Base-by-base conservation (phyloP, 2,888 invertebrate species). In the Sarcophaga rosellei region DNA sequence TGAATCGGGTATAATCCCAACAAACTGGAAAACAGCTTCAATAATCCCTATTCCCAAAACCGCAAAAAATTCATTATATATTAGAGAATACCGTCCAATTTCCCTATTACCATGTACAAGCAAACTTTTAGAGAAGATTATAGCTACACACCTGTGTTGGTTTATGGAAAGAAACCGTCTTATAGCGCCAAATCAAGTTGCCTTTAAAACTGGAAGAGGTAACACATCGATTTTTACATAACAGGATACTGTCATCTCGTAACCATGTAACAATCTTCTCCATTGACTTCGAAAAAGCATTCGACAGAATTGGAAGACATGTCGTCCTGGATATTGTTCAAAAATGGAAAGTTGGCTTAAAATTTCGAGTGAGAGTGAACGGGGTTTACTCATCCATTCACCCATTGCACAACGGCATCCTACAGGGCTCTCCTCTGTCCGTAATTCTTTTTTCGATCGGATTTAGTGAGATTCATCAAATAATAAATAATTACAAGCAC, bases 291-390 rank as follows among this genome's bases (percentile, higher is more conserved):
- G 80, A 80, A 20, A 88, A 83, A 62, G 81, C 81, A 10, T 85
- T 87, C 59, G 86, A 88, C 15, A 81, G 81, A 70, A 65, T 88
- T 1, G 84, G 82, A 10, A 25, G 84, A 12, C 86, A 84, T 73
- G 15, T 77, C 4, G 75, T 80, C 35, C 57, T 86, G 4, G 59
- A 82, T 5, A 70, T 45, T 4, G 17, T 81, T 10, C 21, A 20
- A 15, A 61, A 63, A 23, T 23, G 23, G 23, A 23, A 23, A 23
- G 23, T 23, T 23, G 23, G 23, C 23, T 3, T 3, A 23, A 23
- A 23, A 23, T 23, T 23, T 23, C 23, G 23, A 3, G 23, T 23
- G 23, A 23, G 23, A 23, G 23, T 23, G 23, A 23, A 23, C 23
- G 3, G 3, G 23, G 3, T 53, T 75, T 69, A 57, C 66, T 69